phyloP scores from a whole-genome alignment of 2,113 vertebrate genomes.

The Lampris incognitus region DNA sequence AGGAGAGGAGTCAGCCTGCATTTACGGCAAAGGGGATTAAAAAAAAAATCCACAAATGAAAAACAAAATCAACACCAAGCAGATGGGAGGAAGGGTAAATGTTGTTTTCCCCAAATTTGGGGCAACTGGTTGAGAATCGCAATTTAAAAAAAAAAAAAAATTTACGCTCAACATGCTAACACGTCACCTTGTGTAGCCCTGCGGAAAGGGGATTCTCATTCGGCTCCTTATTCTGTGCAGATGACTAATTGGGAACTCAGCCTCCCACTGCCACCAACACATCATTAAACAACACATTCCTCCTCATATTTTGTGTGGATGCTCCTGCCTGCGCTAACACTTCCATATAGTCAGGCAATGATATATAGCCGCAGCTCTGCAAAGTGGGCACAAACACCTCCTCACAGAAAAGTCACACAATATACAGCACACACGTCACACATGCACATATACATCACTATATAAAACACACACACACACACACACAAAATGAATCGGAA shows the following conservation, averaged over 20 bases:
- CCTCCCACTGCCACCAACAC: constrained; percentile 14
- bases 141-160: too few species aligned
- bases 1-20: not conserved
- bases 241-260: constrained; percentile 41
- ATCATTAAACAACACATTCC: constrained; percentile 3
- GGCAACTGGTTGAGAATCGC: too few species aligned
- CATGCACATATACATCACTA: not conserved
- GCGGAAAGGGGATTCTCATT: constrained; percentile 21
- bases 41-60: not conserved
- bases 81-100: not conserved
- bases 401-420: constrained; percentile 14
- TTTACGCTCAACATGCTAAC: not conserved
- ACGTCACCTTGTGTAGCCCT: constrained; percentile 5
- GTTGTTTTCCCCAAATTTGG: not conserved
- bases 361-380: not conserved
- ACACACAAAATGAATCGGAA: not conserved
- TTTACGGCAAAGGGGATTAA: not conserved
- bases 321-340: constrained; percentile 24
- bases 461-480: not conserved
- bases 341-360: constrained; percentile 5
- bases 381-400: constrained; percentile 21
- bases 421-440: not conserved
- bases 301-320: constrained; percentile 13
- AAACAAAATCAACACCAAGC: too few species aligned
- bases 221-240: constrained; percentile 23